phyloP scores from a whole-genome alignment of 2,113 vertebrate species.

The Oryzias javanicus region DNA sequence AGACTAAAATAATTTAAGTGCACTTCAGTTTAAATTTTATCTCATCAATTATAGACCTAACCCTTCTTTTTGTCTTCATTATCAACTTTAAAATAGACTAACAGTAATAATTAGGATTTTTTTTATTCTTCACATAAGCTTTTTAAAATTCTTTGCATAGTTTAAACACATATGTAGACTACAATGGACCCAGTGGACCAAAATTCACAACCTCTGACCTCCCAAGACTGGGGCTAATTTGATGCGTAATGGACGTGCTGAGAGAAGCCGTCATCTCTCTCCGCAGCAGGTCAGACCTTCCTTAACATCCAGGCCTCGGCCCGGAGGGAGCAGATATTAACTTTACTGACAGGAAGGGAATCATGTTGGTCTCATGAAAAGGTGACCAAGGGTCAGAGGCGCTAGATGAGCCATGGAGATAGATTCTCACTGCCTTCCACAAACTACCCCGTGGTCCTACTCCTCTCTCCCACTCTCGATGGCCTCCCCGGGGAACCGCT shows the following conservation, averaged over 20 bases:
- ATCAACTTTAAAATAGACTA: no score
- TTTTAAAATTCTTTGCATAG: background rate
- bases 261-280: constrained; percentile 45
- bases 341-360: constrained; percentile 72
- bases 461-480: constrained; percentile 52
- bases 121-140: no score
- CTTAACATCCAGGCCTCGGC: constrained; percentile 49
- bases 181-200: constrained; percentile 20
- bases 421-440: constrained; percentile 59
- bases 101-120: no score
- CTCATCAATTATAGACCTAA: no score
- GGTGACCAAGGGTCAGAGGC: constrained; percentile 67
- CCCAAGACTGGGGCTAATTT: constrained; percentile 50
- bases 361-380: constrained; percentile 71
- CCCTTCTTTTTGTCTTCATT: no score
- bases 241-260: constrained; percentile 53
- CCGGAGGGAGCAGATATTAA: constrained; percentile 66
- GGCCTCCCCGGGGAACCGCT: constrained; percentile 62
- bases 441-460: constrained; percentile 32
- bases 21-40: no score
- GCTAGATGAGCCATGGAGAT: constrained; percentile 67
- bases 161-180: constrained; percentile 9
- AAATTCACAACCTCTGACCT: constrained; percentile 56
- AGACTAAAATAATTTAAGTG: no score
- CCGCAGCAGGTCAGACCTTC: constrained; percentile 47